Evolutionary conservation across 2,113 vertebrate genomes (phyloP), one percentile per base, ranked within the genome.

Genomic region (Enhydra lutris): DNA sequence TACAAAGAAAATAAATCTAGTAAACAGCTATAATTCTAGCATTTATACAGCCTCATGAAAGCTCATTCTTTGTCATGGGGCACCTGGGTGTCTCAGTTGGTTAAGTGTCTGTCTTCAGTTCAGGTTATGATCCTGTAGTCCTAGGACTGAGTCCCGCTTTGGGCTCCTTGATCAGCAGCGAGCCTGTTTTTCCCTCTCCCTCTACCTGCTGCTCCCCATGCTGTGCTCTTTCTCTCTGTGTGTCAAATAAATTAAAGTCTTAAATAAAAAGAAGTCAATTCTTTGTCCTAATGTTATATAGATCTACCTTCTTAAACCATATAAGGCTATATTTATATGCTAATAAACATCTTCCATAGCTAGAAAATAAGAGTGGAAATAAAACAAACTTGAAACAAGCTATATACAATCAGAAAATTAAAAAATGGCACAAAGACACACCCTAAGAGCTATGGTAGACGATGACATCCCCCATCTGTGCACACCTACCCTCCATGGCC

Each of bases 401-500:
- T 11, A n/a, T 4, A 31, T 6, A n/a, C 21, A 12, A 23, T 63
- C 42, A 82, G 59, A 82, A 69, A 88, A 29, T 50, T 12, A 39
- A 24, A 85, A 69, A 31, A 12, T 3, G 4, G 24, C 3, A 13
- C 23, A 85, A 45, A 84, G 34, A 26, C 2, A 1, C 3, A 47
- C 6, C 8, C 1, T 23, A 6, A 80, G 34, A 55, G 12, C 61
- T 59, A 1, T 5, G 10, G 34, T 11, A 29, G 61, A 23, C 4
- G 10, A 52, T 13, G 4, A 3, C 0, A 26, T 52, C 17, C 36
- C 12, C 1, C 0, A 9, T 17, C 81, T 34, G 6, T 29, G 34
- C 2, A 10, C 12, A 4, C 1, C 1, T n/a, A 3, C 6, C 2
- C 8, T 17, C 1, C 2, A 0, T 4, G 39, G 17, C 24, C 29